phyloP scores from a whole-genome alignment of 1,140 invertebrate species.

The Dendrolimus kikuchii region DNA sequence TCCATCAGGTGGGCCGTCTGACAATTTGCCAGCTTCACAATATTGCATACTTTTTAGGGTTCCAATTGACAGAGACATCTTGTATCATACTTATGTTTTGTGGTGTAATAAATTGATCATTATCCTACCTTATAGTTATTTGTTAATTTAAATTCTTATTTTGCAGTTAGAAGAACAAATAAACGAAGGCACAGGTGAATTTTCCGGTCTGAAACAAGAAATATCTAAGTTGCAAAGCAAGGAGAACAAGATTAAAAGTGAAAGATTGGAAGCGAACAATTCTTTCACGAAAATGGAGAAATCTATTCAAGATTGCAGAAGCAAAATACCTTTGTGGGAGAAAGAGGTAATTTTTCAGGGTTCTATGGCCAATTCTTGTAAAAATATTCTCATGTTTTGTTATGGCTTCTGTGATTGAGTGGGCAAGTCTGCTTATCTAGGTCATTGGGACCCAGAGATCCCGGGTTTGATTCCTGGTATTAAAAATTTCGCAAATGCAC shows the following conservation, averaged over 20 bases:
- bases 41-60: too few species aligned
- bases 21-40: too few species aligned
- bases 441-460: too few species aligned
- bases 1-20: too few species aligned
- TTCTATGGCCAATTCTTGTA: background rate
- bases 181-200: conserved; percentile 66
- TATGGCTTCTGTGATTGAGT: too few species aligned
- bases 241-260: conserved; percentile 79
- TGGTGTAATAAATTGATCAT: too few species aligned
- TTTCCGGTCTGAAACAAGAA: conserved; percentile 75
- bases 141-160: conserved; percentile 24
- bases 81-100: too few species aligned
- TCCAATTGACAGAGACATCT: too few species aligned
- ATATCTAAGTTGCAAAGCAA: conserved; percentile 74
- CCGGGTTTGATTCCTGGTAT: too few species aligned
- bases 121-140: too few species aligned
- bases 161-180: conserved; percentile 71
- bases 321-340: conserved; percentile 71
- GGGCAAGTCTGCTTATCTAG: conserved; percentile 1
- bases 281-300: conserved; percentile 79
- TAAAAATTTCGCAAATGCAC: too few species aligned
- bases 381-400: too few species aligned
- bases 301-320: conserved; percentile 76
- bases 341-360: conserved; percentile 44
- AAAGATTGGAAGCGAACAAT: conserved; percentile 84